phyloP scores from a whole-genome alignment of 2,113 vertebrate genomes.

The Hydrolagus affinis region DNA sequence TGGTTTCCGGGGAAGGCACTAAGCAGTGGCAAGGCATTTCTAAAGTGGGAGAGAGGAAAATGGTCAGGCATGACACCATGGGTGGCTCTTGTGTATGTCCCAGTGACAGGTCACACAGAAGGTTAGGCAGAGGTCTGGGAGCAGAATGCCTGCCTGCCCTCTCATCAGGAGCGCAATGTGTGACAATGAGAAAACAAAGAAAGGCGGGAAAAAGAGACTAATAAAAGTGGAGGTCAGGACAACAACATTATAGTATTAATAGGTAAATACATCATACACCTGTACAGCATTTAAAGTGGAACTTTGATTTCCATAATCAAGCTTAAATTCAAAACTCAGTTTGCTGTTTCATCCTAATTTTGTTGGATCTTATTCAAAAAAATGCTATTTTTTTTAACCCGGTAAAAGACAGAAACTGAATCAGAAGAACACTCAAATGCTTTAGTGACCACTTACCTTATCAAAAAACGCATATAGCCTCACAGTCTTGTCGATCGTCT shows the following conservation, averaged over 20 bases:
- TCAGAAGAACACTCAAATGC: conserved; percentile 31
- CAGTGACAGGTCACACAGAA: background rate
- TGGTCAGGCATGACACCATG: background rate
- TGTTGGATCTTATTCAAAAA: background rate
- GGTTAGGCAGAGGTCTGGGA: background rate
- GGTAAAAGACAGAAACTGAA: conserved; percentile 37
- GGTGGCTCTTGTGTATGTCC: background rate
- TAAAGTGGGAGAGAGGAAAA: background rate
- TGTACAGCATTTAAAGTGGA: background rate
- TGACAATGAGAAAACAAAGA: background rate
- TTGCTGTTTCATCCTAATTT: no score
- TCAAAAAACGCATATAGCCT: conserved; percentile 63
- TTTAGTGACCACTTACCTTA: conserved; percentile 50
- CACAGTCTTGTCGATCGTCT: conserved; percentile 53
- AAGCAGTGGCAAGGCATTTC: background rate
- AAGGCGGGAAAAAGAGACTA: background rate
- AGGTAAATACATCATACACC: background rate
- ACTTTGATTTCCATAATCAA: background rate
- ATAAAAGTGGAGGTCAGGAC: background rate
- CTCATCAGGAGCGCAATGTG: background rate
- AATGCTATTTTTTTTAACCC: background rate
- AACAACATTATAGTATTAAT: background rate
- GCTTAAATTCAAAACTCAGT: background rate
- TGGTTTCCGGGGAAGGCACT: background rate
- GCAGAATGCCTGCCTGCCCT: background rate